Percentiles rank a stretch among this genome's conserved stretches.
Conservation (phyloP, 2,888 invertebrate species). For the Drosophila cyrtoloma region DNA sequence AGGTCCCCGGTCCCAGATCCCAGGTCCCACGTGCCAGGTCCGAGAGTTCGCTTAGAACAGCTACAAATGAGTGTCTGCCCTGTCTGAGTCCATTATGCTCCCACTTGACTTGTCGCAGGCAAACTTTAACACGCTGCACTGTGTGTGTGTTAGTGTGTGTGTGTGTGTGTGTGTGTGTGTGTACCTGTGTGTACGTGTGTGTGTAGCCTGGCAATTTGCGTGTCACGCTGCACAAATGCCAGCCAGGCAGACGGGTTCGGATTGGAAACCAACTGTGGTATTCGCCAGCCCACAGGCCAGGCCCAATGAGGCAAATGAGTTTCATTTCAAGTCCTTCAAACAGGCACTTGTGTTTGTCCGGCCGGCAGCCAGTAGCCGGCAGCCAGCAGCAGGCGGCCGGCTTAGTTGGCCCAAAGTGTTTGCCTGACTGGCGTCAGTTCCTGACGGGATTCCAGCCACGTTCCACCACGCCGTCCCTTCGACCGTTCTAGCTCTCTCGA, state of each 20-base stretch:
- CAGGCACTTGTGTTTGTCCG: slow-evolving; percentile 30
- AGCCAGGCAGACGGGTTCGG: slow-evolving; percentile 38
- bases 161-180: slow-evolving; percentile 25
- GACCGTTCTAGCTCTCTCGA: slow-evolving; percentile 7
- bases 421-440: slow-evolving; percentile 53
- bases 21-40: background rate
- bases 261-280: slow-evolving; percentile 70
- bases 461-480: background rate
- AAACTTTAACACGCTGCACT: slow-evolving; percentile 60
- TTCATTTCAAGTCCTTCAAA: slow-evolving; percentile 70
- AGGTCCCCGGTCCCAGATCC: background rate
- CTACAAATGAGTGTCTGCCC: slow-evolving; percentile 54
- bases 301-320: slow-evolving; percentile 73
- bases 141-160: slow-evolving; percentile 20
- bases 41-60: background rate
- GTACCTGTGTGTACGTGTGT: slow-evolving; percentile 25
- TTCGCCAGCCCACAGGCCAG: slow-evolving; percentile 38
- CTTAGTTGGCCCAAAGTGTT: slow-evolving; percentile 53
- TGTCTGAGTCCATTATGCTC: slow-evolving; percentile 52
- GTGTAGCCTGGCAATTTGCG: slow-evolving; percentile 67
- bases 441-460: slow-evolving; percentile 26
- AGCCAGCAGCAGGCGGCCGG: slow-evolving; percentile 14
- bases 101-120: slow-evolving; percentile 56
- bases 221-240: slow-evolving; percentile 67
- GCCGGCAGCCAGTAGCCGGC: slow-evolving; percentile 16